phyloP scores from a whole-genome alignment of 2,113 vertebrate genomes.

The Tragulus kanchil region DNA sequence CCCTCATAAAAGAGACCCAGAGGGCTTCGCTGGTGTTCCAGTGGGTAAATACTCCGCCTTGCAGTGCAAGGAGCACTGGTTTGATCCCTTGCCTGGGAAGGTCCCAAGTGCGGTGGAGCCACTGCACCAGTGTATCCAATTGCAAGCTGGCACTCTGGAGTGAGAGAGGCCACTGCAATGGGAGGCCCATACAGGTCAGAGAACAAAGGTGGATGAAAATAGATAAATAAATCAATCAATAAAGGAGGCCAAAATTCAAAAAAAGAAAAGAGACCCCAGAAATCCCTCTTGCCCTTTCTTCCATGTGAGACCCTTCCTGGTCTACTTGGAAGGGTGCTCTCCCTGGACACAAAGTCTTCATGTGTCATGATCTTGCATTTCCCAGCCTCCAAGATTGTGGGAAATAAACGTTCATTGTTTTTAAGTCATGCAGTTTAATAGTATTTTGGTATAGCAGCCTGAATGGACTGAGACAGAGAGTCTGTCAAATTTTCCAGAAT shows the following conservation, averaged over 20 bases:
- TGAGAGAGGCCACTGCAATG: too few species aligned
- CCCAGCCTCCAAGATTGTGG: not conserved
- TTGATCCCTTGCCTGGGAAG: too few species aligned
- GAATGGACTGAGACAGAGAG: not conserved
- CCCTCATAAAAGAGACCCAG: not conserved
- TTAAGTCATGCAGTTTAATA: not conserved
- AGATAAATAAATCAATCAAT: too few species aligned
- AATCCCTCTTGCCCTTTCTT: not conserved
- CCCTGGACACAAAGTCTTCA: not conserved
- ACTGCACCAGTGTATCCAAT: too few species aligned
- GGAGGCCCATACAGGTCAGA: too few species aligned
- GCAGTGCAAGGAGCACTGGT: too few species aligned
- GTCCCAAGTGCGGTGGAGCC: too few species aligned
- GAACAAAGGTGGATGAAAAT: too few species aligned
- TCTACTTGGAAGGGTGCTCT: not conserved
- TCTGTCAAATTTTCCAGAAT: not conserved
- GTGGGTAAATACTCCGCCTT: too few species aligned
- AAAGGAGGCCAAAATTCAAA: too few species aligned
- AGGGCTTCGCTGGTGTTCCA: too few species aligned
- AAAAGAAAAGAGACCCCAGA: not conserved
- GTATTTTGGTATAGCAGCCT: not conserved
- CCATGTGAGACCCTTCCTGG: not conserved
- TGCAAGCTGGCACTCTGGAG: too few species aligned
- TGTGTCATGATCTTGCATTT: not conserved
- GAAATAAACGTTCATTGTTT: not conserved